Evolutionary conservation across 2,888 invertebrate genomes (phyloP).

Genomic region (Steromphala cineraria): DNA sequence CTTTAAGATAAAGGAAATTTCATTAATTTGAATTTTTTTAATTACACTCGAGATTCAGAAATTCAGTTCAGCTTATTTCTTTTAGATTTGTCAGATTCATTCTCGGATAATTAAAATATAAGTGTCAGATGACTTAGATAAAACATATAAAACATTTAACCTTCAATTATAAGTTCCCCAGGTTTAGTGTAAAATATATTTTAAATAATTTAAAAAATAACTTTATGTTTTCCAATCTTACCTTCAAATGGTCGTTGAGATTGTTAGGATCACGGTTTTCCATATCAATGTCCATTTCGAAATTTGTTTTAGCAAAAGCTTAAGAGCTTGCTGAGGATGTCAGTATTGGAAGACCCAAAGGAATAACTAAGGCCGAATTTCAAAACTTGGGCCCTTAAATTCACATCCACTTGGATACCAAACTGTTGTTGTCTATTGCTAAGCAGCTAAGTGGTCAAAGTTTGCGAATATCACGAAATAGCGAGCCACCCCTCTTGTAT

Average conservation of each 20-base stretch:
- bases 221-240: slow-evolving; percentile 59
- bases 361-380: not conserved
- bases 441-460: not conserved
- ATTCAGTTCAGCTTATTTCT: too few relatives aligned
- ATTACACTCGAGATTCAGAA: too few relatives aligned
- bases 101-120: too few relatives aligned
- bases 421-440: not conserved
- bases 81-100: too few relatives aligned
- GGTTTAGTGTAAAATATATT: too few relatives aligned
- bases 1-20: too few relatives aligned
- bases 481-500: not conserved
- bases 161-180: too few relatives aligned
- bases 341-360: not conserved
- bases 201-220: too few relatives aligned
- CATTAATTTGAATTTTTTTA: too few relatives aligned
- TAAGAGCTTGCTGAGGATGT: not conserved
- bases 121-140: too few relatives aligned
- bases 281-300: slow-evolving; percentile 74
- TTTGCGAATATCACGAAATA: not conserved
- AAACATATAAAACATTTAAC: too few relatives aligned
- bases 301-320: not conserved
- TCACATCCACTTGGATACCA: not conserved
- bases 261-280: slow-evolving; percentile 85
- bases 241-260: slow-evolving; percentile 84
- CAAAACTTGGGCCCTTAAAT: not conserved